These are phyloP conservation scores for Tragelaphus scriptus DNA, from an alignment of 2,113 vertebrate genomes.

Conservation along the genomic window DNA sequence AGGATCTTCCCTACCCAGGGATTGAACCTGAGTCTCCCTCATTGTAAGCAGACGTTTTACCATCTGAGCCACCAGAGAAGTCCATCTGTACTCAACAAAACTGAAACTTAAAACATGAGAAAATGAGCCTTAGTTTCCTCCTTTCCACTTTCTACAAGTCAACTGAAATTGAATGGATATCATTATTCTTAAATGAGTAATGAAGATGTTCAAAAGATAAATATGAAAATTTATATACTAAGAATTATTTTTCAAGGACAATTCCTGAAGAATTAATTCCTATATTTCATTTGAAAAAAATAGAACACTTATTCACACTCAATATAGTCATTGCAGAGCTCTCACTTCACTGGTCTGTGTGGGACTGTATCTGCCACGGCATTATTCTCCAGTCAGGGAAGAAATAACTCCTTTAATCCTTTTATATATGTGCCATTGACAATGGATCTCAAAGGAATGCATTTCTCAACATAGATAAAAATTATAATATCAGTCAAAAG, in stretches of 20 bases:
- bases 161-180: background rate
- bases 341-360: background rate
- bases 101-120: background rate
- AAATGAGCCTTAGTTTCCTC: background rate
- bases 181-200: background rate
- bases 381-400: background rate
- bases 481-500: background rate
- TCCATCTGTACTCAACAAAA: background rate
- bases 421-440: background rate
- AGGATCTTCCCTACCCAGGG: background rate
- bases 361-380: background rate
- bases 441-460: background rate
- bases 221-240: background rate
- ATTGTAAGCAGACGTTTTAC: background rate
- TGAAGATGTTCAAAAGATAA: background rate
- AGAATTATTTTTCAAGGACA: background rate
- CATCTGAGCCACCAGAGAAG: background rate
- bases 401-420: background rate
- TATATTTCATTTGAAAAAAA: background rate
- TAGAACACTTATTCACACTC: background rate
- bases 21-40: fast-evolving
- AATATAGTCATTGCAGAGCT: background rate
- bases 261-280: background rate
- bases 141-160: background rate
- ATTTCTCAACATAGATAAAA: background rate